Evolutionary conservation across 2,113 vertebrate genomes (phyloP), one percentile per base, ranked within the genome.

Genomic region (Telmatochromis brichardi): DNA sequence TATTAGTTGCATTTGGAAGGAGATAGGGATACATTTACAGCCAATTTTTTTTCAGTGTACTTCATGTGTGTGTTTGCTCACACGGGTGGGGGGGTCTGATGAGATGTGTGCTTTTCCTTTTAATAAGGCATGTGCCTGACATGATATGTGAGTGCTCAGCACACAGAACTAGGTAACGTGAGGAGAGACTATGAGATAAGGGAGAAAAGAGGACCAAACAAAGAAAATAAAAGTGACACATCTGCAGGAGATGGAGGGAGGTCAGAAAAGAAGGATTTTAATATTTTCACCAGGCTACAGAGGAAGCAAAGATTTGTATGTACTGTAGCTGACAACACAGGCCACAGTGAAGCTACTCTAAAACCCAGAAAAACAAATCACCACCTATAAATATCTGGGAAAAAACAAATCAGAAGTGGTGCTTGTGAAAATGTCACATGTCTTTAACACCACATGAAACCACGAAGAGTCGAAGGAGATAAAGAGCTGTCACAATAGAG

Each of bases 81-180:
- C 4, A 19, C 1, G 11, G 63, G 57, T 33, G 9, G 13, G 17
- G 12, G 15, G 6, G 12, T 21, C 19, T 65, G 7, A 58, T 23
- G 45, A 82, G 8, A 11, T 65, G n/a, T 54, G 28, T 79, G 60
- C 45, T 86, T 51, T 45, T 89, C 71, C 60, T 82, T 80, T 90
- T 19, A 88, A 89, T 82, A 85, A 91, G 88, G 78, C 53, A 63
- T 87, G 40, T 79, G 82, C 23, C 14, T 83, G 5, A 81, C 87
- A 78, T 82, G 88, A 53, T 10, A 17, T 65, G 42, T 47, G 78
- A 82, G 23, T 28, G 65, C 60, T 55, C 13, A 33, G 35, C 79
- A 68, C 71, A 84, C 65, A 73, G 73, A 58, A 63, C 81, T 3
- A 42, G 60, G 55, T 31, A 14, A 17, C 14, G 35, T 83, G 71